phyloP scores from a whole-genome alignment of 2,797 vertebrate genomes.

The Perdix hodgsoniae region DNA sequence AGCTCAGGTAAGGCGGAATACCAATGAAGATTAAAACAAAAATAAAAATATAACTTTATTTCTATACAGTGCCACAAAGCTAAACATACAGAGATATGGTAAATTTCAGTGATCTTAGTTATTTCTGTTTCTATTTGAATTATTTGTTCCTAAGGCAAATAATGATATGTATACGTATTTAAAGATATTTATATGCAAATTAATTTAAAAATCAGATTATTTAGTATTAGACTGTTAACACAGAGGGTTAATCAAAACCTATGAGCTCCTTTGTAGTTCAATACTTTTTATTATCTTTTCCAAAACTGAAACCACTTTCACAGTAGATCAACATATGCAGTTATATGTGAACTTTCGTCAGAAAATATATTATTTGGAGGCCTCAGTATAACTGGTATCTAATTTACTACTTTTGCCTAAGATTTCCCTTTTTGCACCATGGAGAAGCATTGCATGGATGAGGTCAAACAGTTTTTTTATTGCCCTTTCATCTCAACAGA shows the following conservation, averaged over 20 bases:
- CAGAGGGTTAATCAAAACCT: not conserved
- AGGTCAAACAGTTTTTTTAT: not conserved
- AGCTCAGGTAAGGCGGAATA: not conserved
- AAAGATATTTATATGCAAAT: not conserved
- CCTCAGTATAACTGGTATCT: not conserved
- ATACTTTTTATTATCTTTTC: not conserved
- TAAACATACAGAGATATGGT: not conserved
- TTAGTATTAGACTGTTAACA: not conserved
- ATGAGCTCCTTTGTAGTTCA: not conserved
- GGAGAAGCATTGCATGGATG: not conserved
- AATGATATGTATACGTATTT: not conserved
- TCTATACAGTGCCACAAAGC: rapidly evolving
- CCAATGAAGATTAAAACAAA: not conserved
- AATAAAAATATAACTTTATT: not conserved
- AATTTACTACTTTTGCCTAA: not conserved
- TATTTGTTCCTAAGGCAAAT: not conserved
- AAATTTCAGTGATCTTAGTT: not conserved
- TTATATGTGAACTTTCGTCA: not conserved
- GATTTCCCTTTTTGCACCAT: not conserved
- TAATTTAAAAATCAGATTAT: not conserved
- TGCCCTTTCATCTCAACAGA: constrained; percentile 57
- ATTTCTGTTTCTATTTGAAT: not conserved
- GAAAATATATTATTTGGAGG: not conserved
- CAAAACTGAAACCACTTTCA: not conserved
- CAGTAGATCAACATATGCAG: not conserved